Conservation (phyloP, 2,113 vertebrate species). For the Phasianus colchicus region DNA sequence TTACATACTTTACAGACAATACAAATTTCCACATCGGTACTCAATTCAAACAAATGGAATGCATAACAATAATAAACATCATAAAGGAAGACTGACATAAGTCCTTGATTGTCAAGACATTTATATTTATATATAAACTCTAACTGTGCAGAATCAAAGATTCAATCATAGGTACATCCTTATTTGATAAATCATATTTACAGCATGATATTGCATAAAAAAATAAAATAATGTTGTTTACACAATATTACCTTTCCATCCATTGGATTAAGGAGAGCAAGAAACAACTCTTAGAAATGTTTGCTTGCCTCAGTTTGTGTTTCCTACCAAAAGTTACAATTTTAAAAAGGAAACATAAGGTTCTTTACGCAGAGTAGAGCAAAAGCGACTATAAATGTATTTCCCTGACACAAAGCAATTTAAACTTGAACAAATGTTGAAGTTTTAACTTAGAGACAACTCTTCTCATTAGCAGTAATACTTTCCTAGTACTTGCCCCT, state of each 20-base stretch:
- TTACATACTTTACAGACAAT: slow-evolving; percentile 93
- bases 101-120: slow-evolving; percentile 92
- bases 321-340: slow-evolving; percentile 73
- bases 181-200: slow-evolving; percentile 85
- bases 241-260: slow-evolving; percentile 85
- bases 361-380: slow-evolving; percentile 77
- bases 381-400: slow-evolving; percentile 78
- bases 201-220: slow-evolving; percentile 87
- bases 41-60: slow-evolving; percentile 86
- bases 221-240: slow-evolving; percentile 88
- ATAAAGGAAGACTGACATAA: slow-evolving; percentile 85
- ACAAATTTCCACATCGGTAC: slow-evolving; percentile 84
- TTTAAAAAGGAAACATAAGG: slow-evolving; percentile 77
- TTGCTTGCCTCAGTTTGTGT: slow-evolving; percentile 82
- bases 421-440: slow-evolving; percentile 68
- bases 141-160: slow-evolving; percentile 87
- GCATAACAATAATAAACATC: slow-evolving; percentile 83
- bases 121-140: slow-evolving; percentile 88
- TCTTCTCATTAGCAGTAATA: slow-evolving; percentile 72
- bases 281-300: slow-evolving; percentile 82
- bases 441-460: slow-evolving; percentile 69
- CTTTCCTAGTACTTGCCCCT: slow-evolving; percentile 75
- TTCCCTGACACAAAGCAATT: slow-evolving; percentile 82
- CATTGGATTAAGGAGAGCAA: slow-evolving; percentile 86
- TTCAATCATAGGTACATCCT: slow-evolving; percentile 86